Evolutionary conservation across 2,797 vertebrate species (phyloP).

Genomic region (Coracias cyanogaster): DNA sequence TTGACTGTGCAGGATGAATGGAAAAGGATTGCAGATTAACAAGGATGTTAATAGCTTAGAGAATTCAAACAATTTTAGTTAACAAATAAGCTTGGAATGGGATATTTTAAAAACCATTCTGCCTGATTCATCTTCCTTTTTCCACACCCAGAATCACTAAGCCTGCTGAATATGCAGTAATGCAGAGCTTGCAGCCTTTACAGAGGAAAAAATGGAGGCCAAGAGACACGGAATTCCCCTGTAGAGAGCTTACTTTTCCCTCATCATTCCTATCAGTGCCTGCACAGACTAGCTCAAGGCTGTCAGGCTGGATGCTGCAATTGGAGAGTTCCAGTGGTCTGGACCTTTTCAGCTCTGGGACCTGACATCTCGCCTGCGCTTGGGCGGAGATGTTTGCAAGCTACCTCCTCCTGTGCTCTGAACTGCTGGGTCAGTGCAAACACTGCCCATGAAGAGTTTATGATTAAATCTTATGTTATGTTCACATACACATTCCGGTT

Average conservation of each 20-base stretch:
- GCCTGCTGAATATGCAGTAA: not conserved
- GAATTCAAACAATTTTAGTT: not conserved
- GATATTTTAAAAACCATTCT: not conserved
- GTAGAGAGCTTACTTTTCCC: not conserved
- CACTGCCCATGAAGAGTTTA: not conserved
- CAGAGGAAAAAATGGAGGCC: not conserved
- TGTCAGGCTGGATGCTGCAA: not conserved
- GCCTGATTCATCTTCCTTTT: not conserved
- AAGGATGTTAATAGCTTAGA: not conserved
- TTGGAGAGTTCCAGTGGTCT: not conserved
- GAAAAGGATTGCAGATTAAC: not conserved
- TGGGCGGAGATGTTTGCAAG: not conserved
- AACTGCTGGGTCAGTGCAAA: not conserved
- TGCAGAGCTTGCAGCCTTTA: not conserved
- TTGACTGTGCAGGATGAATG: not conserved
- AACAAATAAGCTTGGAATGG: not conserved
- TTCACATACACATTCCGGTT: not conserved
- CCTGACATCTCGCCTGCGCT: not conserved
- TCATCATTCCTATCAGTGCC: not conserved
- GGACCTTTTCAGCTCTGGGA: not conserved
- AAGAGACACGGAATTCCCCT: not conserved
- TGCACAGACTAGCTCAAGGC: not conserved
- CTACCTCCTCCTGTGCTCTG: not conserved
- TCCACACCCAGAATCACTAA: not conserved
- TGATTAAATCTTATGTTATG: not conserved